phyloP scores from a whole-genome alignment of 2,113 vertebrate genomes.

The Tauraco erythrolophus region DNA sequence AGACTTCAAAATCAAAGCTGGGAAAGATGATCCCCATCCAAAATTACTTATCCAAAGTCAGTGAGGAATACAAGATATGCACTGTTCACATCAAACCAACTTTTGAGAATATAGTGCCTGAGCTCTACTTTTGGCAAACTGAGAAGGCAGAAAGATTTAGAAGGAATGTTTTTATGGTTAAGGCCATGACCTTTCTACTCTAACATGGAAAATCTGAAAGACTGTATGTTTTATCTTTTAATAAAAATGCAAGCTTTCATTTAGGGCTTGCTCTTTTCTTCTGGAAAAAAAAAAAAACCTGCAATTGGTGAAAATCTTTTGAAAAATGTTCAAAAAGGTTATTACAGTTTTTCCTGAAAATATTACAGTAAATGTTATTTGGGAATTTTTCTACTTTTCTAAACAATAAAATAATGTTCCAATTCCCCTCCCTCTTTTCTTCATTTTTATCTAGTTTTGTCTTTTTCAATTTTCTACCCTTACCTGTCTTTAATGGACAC shows the following conservation, averaged over 20 bases:
- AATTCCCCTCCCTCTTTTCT: not conserved
- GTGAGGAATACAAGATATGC: not conserved
- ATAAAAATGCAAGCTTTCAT: not conserved
- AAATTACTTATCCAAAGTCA: not conserved
- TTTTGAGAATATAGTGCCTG: not conserved
- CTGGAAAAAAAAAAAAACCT: not conserved
- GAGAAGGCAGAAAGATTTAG: not conserved
- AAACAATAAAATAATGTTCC: not conserved
- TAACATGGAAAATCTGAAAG: not conserved
- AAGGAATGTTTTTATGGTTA: not conserved
- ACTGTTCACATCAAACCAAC: not conserved
- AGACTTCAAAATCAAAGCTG: not conserved
- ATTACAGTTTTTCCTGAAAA: not conserved
- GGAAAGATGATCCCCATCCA: not conserved
- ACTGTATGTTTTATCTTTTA: not conserved
- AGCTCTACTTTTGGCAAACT: not conserved
- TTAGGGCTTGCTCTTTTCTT: not conserved
- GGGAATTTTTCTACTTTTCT: not conserved
- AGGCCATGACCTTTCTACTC: not conserved
- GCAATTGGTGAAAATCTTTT: not conserved
- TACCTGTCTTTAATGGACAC: not conserved
- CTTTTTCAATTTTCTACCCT: not conserved
- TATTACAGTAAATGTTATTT: not conserved
- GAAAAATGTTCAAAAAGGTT: not conserved
- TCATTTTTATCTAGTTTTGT: not conserved